phyloP scores from a whole-genome alignment of 2,888 invertebrate genomes.

The Hermodice carunculata region DNA sequence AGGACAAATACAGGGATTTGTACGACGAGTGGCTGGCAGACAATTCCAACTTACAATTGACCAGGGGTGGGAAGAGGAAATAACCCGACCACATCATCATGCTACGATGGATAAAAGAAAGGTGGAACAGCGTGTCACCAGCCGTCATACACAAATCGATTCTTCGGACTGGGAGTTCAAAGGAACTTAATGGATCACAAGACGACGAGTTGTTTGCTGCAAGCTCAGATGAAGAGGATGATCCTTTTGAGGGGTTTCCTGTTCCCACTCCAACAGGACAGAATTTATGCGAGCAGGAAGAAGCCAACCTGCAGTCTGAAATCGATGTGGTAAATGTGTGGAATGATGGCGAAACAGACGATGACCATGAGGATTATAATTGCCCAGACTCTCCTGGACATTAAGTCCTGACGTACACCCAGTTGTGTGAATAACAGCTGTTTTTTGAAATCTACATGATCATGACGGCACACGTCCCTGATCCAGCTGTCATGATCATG shows the following conservation, averaged over 20 bases:
- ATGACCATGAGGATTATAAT: too few relatives aligned
- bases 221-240: background rate
- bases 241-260: background rate
- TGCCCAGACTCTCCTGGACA: too few relatives aligned
- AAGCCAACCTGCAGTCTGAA: too few relatives aligned
- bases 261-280: too few relatives aligned
- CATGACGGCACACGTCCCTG: too few relatives aligned
- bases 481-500: too few relatives aligned
- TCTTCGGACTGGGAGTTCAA: background rate
- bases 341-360: too few relatives aligned
- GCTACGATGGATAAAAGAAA: background rate
- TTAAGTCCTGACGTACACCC: too few relatives aligned
- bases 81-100: background rate
- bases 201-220: background rate
- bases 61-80: background rate
- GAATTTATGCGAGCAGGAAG: too few relatives aligned
- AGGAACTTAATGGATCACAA: background rate
- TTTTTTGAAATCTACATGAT: too few relatives aligned
- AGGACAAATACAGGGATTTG: background rate
- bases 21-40: background rate
- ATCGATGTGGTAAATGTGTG: too few relatives aligned
- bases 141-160: background rate
- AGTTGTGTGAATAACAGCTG: too few relatives aligned
- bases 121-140: background rate
- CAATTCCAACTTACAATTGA: background rate